Evolutionary conservation across 64 coral and sea anemone genomes (phyloP).

Genomic region (Montipora cactus): DNA sequence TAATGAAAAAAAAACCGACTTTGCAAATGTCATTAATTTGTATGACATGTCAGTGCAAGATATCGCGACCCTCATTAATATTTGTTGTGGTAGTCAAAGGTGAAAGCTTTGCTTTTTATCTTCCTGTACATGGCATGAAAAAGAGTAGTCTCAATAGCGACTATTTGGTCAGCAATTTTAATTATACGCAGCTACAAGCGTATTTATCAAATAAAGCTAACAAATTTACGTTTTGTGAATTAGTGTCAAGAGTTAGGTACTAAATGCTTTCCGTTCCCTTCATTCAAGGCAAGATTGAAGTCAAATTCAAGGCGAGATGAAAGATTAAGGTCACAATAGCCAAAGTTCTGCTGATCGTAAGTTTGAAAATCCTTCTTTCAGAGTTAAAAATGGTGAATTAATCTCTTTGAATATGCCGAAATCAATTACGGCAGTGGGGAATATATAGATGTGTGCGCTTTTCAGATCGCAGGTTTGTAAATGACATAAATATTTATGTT

Average conservation of each 20-base stretch:
- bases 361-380: not conserved
- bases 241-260: not conserved
- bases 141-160: not conserved
- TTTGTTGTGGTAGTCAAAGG: no score
- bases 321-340: no score
- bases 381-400: not conserved
- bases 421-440: not conserved
- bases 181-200: not conserved
- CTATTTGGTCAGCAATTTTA: conserved; percentile 14
- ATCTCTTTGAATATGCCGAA: not conserved
- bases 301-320: not conserved
- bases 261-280: not conserved
- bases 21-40: not conserved
- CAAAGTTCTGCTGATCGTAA: not conserved
- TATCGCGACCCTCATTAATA: no score
- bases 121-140: not conserved
- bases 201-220: conserved; percentile 7
- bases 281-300: not conserved
- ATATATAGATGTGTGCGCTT: not conserved
- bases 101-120: not conserved
- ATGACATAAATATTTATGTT: not conserved
- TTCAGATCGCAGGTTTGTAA: not conserved
- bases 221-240: not conserved
- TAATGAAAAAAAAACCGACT: not conserved
- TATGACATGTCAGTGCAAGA: no score